Base-by-base conservation (phyloP, 2,113 vertebrate species). In the Bombycilla garrulus region DNA sequence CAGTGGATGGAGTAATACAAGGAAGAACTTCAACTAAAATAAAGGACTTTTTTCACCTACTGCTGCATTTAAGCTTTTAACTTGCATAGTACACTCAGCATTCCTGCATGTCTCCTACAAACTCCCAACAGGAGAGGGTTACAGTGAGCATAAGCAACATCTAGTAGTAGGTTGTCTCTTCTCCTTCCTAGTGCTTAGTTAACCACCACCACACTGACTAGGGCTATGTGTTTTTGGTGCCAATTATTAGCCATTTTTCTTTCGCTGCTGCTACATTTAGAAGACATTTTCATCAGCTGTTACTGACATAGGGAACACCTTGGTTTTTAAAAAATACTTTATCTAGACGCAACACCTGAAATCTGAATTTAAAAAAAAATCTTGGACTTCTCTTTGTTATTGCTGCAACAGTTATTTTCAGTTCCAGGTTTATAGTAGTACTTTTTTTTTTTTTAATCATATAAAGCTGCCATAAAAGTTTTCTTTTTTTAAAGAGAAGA, bases 301-400 rank as follows among this genome's bases (percentile, higher is more conserved):
- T 64, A 86, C 62, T 85, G 96, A 87, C 72, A 80, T 65, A 76
- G 95, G 89, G 56, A 96, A 94, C 40, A 86, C 83, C 76, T 95
- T 31, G 26, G 67, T 90, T 90, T 92, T 87, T 92, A 56, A 95
- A 93, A 88, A 92, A 76, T 57, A 95, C 36, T 76, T 95, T 81
- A 45, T 70, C 73, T 66, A 92, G 95, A 92, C 51, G 33, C 81
- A 88, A 93, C 62, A 93, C 88, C 61, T 97, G 70, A 94, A 91
- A 90, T 97, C 56, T 86, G 58, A 92, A 81, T 91, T 57, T 6
- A 53, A 91, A 73, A 85, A 51, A 53, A 79, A 67, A 71, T 84
- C 83, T 95, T 90, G 88, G 79, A 92, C 95, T 95, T 96, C 78
- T 96, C 92, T 92, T 90, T 90, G 77, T 97, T 97, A 97, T 97